Evolutionary conservation across 2,888 invertebrate genomes (phyloP).

Genomic region (Mythimna vitellina): DNA sequence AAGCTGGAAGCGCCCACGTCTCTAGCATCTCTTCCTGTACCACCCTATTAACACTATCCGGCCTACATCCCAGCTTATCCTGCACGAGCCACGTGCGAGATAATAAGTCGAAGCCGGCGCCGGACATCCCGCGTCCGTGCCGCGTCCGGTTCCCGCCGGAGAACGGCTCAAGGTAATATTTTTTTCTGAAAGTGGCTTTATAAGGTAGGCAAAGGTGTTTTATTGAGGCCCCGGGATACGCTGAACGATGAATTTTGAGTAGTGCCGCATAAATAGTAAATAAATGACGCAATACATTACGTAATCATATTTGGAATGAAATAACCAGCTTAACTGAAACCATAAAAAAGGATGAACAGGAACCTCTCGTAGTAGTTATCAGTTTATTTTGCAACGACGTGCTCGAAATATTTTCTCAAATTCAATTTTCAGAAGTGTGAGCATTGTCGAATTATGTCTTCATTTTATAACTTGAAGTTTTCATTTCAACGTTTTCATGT

Average conservation of each 20-base stretch:
- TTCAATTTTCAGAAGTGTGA: slow-evolving; percentile 32
- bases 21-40: slow-evolving; percentile 1
- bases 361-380: neutral
- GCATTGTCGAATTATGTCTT: slow-evolving; percentile 37
- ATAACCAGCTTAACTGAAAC: slow-evolving; percentile 9
- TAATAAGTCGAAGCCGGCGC: slow-evolving; percentile 33
- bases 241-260: slow-evolving; percentile 42
- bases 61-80: slow-evolving; percentile 44
- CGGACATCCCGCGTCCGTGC: slow-evolving; percentile 51
- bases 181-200: slow-evolving; percentile 36
- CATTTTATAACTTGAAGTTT: slow-evolving; percentile 29
- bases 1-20: slow-evolving; percentile 1
- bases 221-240: slow-evolving; percentile 47
- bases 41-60: slow-evolving; percentile 48
- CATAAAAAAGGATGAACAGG: neutral
- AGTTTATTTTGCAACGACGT: slow-evolving; percentile 23
- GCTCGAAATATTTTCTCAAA: slow-evolving; percentile 14
- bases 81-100: slow-evolving; percentile 37
- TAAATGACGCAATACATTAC: slow-evolving; percentile 15
- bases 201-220: slow-evolving; percentile 43
- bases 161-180: slow-evolving; percentile 11
- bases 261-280: slow-evolving; percentile 18
- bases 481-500: slow-evolving; percentile 11
- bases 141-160: slow-evolving; percentile 36
- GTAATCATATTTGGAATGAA: slow-evolving; percentile 24